Evolutionary conservation across 2,888 invertebrate species (phyloP), one percentile per base, ranked within the genome.

Genomic region (Tigriopus californicus): DNA sequence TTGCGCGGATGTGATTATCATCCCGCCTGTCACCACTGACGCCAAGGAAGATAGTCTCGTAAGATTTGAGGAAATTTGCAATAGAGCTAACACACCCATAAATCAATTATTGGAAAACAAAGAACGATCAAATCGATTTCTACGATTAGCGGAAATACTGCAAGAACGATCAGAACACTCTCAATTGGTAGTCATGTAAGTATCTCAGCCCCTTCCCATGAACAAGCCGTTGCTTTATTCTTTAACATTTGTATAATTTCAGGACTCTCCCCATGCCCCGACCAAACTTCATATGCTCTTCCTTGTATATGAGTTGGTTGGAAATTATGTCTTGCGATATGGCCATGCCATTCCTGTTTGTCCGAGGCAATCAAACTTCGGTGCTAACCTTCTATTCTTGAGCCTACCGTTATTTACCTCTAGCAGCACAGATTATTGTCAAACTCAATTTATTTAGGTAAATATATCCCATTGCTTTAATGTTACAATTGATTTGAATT

Each of bases 291-390:
- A 84, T 91, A 58, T 88, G 91, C 1, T 86, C 92, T 1, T 83
- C 88, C 1, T 74, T 95, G 55, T 95, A 94, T 74, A 87, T 94
- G 88, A 85, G 90, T 13, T 97, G 95, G 95, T 72, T 97, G 66
- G 95, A 95, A 74, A 80, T 83, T 67, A 75, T 97, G 66, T 89
- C 91, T 33, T 79, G 78, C 65, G 83, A 85, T 69, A 79, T 95
- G 74, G 92, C 91, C 33, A 92, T 91, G 42, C 92, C 95, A 0
- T 83, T 88, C 69, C 76, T 94, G 57, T 76, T 89, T 66, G 82
- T 87, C 52, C 76, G 88, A 65, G 88, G 88, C 57, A 89, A 89
- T 72, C 88, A 89, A 69, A 82, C 83, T 58, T 87, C 88, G 57
- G 88, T 88, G 63, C 78, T 89, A 66, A 88, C 88, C 11, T 86